Percentiles rank a stretch among this genome's conserved stretches.
Conservation (phyloP, 2,888 invertebrate genomes). For the Dicyrtomina minuta region DNA sequence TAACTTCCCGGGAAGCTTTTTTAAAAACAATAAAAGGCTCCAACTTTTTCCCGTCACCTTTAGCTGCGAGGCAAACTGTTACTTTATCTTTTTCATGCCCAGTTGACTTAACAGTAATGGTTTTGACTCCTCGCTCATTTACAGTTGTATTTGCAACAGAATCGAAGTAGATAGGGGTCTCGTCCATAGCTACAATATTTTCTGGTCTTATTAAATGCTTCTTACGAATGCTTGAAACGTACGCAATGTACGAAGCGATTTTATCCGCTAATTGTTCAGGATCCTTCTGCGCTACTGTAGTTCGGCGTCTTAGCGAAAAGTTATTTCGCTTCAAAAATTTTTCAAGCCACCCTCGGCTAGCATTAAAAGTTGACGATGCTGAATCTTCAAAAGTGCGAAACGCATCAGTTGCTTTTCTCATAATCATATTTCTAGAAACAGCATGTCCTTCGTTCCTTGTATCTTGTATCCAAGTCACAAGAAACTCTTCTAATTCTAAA, state of each 20-base stretch:
- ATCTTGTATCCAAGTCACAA: neutral
- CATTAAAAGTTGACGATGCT: neutral
- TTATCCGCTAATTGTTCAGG: neutral
- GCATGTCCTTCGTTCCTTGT: neutral
- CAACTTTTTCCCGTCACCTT: slow-evolving; percentile 21
- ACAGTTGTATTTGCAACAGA: slow-evolving; percentile 6
- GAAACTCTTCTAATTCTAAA: neutral
- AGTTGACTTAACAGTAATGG: slow-evolving; percentile 4
- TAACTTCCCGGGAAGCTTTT: slow-evolving; percentile 5
- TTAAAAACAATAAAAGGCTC: slow-evolving; percentile 20
- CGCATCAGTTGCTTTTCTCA: neutral
- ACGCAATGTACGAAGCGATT: slow-evolving; percentile 5
- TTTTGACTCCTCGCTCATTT: neutral
- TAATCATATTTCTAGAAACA: slow-evolving; percentile 12
- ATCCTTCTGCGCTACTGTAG: slow-evolving; percentile 5
- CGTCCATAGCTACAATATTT: slow-evolving; percentile 12
- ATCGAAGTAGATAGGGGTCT: slow-evolving; percentile 4
- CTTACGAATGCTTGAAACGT: neutral
- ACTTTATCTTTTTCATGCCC: slow-evolving; percentile 15
- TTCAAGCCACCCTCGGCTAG: slow-evolving; percentile 8
- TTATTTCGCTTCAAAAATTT: slow-evolving; percentile 14
- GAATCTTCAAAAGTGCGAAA: neutral
- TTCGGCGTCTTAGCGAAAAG: slow-evolving; percentile 1
- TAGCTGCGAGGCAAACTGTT: slow-evolving; percentile 21
- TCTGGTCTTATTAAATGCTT: neutral